These are phyloP conservation scores for Boloria selene DNA, from an alignment of 2,888 invertebrate species.

Conservation along the genomic window DNA sequence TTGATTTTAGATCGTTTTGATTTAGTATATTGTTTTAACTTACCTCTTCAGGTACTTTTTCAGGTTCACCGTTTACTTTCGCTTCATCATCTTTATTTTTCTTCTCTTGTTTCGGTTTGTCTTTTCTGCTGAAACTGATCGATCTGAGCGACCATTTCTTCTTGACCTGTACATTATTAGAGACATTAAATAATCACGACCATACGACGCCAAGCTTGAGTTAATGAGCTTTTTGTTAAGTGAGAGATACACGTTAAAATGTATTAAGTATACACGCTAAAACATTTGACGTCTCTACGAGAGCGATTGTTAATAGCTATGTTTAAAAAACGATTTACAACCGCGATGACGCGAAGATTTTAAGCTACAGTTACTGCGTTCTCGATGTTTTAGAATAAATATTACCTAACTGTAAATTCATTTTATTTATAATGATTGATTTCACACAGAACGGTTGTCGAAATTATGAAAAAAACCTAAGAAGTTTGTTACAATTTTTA, in stretches of 20 bases:
- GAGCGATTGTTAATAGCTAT: background rate
- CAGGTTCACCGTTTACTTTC: conserved; percentile 83
- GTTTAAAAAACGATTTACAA: conserved; percentile 1
- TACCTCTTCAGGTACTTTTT: conserved; percentile 86
- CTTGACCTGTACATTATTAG: conserved; percentile 80
- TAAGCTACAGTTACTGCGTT: too few relatives aligned
- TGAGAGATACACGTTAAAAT: background rate
- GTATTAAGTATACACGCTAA: too few relatives aligned
- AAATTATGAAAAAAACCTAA: too few relatives aligned
- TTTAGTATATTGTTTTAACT: conserved; percentile 47
- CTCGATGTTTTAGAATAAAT: too few relatives aligned
- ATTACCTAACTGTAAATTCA: too few relatives aligned
- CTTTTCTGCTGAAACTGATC: conserved; percentile 93
- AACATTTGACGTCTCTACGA: background rate
- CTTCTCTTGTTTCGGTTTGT: conserved; percentile 92
- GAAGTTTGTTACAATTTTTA: too few relatives aligned
- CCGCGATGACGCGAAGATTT: background rate
- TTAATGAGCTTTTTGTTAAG: too few relatives aligned
- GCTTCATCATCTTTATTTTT: conserved; percentile 81
- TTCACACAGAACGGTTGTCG: too few relatives aligned
- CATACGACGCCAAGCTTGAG: background rate
- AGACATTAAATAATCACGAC: background rate
- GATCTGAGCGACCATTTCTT: conserved; percentile 95
- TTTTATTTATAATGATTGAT: too few relatives aligned
- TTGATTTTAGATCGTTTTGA: too few relatives aligned